A percentile compares a stretch with the other conserved stretches of the same genome.
phyloP scores from a whole-genome alignment of 2,113 vertebrate species.

The Australoheros scitulus region DNA sequence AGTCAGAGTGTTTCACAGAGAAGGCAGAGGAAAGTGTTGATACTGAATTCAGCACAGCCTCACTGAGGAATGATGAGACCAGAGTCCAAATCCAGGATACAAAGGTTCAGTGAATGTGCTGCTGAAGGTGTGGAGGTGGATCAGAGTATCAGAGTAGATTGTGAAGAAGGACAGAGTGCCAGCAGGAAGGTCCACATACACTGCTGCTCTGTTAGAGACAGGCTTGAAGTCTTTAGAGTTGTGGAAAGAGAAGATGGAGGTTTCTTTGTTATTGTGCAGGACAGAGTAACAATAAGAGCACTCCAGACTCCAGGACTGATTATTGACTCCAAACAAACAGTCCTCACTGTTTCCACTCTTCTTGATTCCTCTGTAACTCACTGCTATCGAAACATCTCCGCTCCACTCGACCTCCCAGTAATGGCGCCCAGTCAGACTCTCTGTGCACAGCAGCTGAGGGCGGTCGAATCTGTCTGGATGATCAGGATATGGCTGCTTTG shows the following conservation, averaged over 20 bases:
- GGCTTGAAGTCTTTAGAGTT: background rate
- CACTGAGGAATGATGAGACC: background rate
- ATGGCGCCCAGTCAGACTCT: background rate
- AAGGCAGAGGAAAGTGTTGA: background rate
- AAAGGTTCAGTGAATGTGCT: background rate
- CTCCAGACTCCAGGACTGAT: background rate
- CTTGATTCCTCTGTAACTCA: background rate
- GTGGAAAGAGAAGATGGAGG: background rate
- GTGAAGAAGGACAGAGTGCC: background rate
- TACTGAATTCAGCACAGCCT: background rate
- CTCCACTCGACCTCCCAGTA: background rate
- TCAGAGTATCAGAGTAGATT: background rate
- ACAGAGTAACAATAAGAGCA: background rate
- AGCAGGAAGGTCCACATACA: background rate
- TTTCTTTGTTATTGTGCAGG: background rate
- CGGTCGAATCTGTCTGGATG: background rate
- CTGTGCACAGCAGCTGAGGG: background rate
- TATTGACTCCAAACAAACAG: background rate
- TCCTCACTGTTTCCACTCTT: fast-evolving
- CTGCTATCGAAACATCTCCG: background rate
- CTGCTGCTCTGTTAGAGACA: background rate
- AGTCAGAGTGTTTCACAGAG: background rate
- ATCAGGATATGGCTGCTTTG: background rate
- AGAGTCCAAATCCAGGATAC: background rate
- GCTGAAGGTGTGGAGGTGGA: background rate